These are phyloP conservation scores for Apostichopus japonicus DNA, from an alignment of 35 echinoderm and acorn worm genomes.

Conservation along the genomic window DNA sequence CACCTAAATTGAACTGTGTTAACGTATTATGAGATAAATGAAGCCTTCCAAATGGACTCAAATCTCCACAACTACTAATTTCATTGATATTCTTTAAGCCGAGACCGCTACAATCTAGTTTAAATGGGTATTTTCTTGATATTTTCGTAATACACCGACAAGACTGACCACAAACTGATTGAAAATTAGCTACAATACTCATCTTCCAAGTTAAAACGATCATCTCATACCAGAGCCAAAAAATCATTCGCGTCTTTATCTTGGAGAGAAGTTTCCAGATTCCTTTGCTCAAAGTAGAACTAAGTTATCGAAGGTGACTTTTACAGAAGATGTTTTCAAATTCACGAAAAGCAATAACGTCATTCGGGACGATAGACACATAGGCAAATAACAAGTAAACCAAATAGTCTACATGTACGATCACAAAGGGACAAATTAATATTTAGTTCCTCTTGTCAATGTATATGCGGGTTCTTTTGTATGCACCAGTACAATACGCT, in stretches of 20 bases:
- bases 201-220: neutral
- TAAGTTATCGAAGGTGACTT: too few species aligned
- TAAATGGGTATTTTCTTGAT: neutral
- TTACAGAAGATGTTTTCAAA: too few species aligned
- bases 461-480: too few species aligned
- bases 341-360: too few species aligned
- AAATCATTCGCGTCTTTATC: neutral
- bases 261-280: neutral
- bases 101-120: neutral
- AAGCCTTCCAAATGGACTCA: neutral
- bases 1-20: neutral
- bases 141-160: neutral
- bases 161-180: neutral
- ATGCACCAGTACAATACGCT: too few species aligned
- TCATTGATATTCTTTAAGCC: neutral
- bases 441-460: too few species aligned
- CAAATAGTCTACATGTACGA: too few species aligned
- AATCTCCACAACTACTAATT: neutral
- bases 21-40: neutral
- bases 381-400: too few species aligned
- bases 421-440: too few species aligned
- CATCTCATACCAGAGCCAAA: neutral
- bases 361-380: too few species aligned
- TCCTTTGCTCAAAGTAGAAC: too few species aligned
- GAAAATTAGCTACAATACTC: neutral